Conservation (phyloP, 2,113 vertebrate species). For the Nyctibius bracteatus region DNA sequence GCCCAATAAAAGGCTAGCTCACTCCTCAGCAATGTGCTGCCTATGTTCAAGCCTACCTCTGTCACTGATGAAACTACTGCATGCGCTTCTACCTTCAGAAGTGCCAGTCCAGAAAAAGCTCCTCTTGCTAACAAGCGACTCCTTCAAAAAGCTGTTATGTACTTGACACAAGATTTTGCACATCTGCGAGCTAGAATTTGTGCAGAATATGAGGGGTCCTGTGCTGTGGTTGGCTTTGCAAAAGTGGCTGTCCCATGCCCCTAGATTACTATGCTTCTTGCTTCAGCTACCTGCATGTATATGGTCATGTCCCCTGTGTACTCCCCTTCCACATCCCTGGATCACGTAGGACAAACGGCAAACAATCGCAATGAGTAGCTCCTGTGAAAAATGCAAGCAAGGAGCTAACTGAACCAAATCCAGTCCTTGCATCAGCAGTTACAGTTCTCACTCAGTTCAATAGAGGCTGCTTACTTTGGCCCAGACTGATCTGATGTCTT, state of each 20-base stretch:
- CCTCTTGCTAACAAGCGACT: not conserved
- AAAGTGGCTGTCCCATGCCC: not conserved
- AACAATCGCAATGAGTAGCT: not conserved
- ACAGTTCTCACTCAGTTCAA: not conserved
- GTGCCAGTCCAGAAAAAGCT: not conserved
- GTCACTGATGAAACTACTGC: not conserved
- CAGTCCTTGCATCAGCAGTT: not conserved
- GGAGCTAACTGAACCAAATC: not conserved
- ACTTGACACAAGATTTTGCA: not conserved
- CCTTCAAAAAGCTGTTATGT: not conserved
- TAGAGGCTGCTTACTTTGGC: not conserved
- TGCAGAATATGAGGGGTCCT: not conserved
- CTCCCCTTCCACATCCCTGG: not conserved
- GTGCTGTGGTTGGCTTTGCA: not conserved
- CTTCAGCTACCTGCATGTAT: not conserved
- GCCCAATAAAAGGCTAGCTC: conserved; percentile 8
- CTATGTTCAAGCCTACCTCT: conserved; percentile 34
- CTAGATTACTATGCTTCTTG: not conserved
- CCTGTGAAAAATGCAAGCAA: not conserved
- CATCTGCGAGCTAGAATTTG: fast-evolving
- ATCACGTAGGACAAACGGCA: not conserved
- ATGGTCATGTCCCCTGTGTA: not conserved
- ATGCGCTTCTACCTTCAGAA: not conserved
- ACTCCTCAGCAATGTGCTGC: not conserved
- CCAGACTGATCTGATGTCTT: not conserved